Conservation (phyloP, 2,888 invertebrate genomes). For the Bugula neritina region DNA sequence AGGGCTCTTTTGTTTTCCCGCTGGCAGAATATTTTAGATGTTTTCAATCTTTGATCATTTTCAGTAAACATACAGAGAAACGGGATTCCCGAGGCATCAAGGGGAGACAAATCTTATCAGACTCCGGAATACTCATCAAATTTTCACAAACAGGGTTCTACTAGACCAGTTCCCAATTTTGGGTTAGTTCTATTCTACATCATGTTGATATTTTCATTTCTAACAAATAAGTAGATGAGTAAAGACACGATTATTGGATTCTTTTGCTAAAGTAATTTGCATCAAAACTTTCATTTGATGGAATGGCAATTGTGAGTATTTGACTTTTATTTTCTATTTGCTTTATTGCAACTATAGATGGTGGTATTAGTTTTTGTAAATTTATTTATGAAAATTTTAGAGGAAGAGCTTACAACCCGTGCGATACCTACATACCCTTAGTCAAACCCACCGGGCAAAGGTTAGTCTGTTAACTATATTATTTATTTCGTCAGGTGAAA, state of each 20-base stretch:
- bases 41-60: too few relatives aligned
- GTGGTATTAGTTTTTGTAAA: too few relatives aligned
- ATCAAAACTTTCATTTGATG: too few relatives aligned
- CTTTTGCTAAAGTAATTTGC: too few relatives aligned
- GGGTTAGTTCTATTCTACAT: conserved; percentile 35
- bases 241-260: too few relatives aligned
- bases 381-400: background rate
- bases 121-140: conserved; percentile 45
- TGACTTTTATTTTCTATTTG: too few relatives aligned
- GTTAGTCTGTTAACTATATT: background rate
- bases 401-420: background rate
- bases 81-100: conserved; percentile 40
- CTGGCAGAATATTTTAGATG: too few relatives aligned
- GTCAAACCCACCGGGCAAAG: background rate
- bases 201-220: background rate
- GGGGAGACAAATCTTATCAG: conserved; percentile 50
- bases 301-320: too few relatives aligned
- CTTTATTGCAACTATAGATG: too few relatives aligned
- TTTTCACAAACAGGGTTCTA: conserved; percentile 44
- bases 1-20: too few relatives aligned
- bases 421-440: conserved; percentile 12
- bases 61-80: conserved; percentile 36
- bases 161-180: conserved; percentile 42
- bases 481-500: too few relatives aligned
- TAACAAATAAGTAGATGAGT: too few relatives aligned